Percentiles rank a stretch among this genome's conserved stretches.
These are phyloP conservation scores for Morbakka virulenta DNA, from an alignment of 30 jellyfish, hydroid and myxozoan genomes.

Conservation along the genomic window DNA sequence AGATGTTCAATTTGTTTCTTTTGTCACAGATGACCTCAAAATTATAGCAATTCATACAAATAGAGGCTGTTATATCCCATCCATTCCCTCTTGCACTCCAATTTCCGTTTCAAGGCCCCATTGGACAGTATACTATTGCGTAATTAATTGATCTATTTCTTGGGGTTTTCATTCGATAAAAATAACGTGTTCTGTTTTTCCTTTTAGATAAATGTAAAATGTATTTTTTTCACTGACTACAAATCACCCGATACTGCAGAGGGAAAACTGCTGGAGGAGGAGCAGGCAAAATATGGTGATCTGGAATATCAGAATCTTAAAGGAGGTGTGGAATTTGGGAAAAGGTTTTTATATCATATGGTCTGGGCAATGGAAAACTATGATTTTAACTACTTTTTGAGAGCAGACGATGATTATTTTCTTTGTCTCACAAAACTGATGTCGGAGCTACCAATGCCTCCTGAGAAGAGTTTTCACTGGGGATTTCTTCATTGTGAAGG, in stretches of 20 bases:
- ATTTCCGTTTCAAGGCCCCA: no score
- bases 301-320: conserved; percentile 50
- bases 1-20: no score
- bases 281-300: conserved; percentile 35
- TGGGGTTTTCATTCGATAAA: no score
- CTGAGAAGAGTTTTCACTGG: conserved; percentile 55
- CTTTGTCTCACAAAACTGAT: conserved; percentile 57
- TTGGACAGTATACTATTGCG: no score
- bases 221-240: conserved; percentile 63
- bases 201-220: conserved; percentile 47
- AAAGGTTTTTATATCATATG: conserved; percentile 76
- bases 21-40: no score
- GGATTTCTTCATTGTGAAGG: conserved; percentile 76
- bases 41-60: no score
- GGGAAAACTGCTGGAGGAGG: conserved; percentile 43
- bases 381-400: conserved; percentile 74
- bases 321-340: conserved; percentile 85
- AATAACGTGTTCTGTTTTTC: no score
- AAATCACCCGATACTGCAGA: conserved; percentile 18
- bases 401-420: conserved; percentile 80
- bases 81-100: no score
- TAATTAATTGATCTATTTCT: no score
- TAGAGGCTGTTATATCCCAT: no score
- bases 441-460: conserved; percentile 60
- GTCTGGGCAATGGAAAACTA: conserved; percentile 81